A percentile compares a stretch with the other conserved stretches of the same genome.
phyloP scores from a whole-genome alignment of 2,113 vertebrate genomes.

The Stegostoma tigrinum region DNA sequence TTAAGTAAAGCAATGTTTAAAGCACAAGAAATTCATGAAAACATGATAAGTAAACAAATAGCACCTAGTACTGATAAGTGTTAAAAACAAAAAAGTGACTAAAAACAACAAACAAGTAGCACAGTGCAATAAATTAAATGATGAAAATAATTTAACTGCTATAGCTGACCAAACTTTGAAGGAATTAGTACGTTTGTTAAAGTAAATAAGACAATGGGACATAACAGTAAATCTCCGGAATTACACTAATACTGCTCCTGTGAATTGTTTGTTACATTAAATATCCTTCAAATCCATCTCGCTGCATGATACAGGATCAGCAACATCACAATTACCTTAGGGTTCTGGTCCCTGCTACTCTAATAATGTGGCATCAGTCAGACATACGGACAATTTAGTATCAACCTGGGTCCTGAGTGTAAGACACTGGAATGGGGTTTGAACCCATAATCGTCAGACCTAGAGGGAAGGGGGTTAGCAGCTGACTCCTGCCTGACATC shows the following conservation, averaged over 20 bases:
- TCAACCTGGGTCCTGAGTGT: neutral
- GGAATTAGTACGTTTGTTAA: neutral
- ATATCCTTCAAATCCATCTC: neutral
- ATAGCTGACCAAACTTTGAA: neutral
- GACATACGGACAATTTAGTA: neutral
- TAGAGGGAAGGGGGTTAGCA: neutral
- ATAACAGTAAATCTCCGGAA: neutral
- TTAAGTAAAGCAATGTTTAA: neutral
- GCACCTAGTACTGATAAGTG: neutral
- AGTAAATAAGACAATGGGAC: neutral
- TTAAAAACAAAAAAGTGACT: neutral
- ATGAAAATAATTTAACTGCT: neutral
- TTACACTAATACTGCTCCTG: neutral
- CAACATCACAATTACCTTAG: neutral
- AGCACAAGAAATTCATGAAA: neutral
- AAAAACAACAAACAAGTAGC: neutral
- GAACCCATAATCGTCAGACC: neutral
- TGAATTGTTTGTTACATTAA: neutral
- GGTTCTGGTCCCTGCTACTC: neutral
- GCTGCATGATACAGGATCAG: neutral
- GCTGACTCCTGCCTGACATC: neutral
- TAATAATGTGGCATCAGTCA: neutral
- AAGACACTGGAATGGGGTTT: neutral
- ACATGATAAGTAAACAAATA: neutral
- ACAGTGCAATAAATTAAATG: neutral